Evolutionary conservation across 2,113 vertebrate genomes (phyloP).

Genomic region (Cebus imitator): DNA sequence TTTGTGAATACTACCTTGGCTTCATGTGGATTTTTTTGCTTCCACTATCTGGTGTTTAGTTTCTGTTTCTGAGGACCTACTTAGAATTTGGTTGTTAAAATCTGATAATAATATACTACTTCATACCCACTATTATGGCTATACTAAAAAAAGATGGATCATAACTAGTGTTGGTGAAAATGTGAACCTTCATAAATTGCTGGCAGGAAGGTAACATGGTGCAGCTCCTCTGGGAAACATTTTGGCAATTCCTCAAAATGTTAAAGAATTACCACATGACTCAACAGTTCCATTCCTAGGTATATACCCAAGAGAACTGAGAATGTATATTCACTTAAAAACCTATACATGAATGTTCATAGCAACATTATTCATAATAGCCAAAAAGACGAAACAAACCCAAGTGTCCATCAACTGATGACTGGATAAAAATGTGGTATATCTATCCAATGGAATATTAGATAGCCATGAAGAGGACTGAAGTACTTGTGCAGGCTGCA

Average conservation of each 20-base stretch:
- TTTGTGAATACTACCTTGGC: background rate
- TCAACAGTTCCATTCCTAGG: background rate
- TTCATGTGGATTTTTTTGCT: background rate
- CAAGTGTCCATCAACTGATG: background rate
- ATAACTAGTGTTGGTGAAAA: background rate
- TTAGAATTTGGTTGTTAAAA: background rate
- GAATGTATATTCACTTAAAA: background rate
- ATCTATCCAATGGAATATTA: background rate
- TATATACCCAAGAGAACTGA: background rate
- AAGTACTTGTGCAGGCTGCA: background rate
- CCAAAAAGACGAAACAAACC: background rate
- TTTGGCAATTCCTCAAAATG: background rate
- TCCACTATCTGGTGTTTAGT: background rate
- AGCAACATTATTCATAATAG: background rate
- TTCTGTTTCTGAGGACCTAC: background rate
- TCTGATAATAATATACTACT: background rate
- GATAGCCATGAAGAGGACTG: background rate
- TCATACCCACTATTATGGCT: background rate
- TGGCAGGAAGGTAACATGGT: background rate
- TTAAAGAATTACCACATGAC: background rate
- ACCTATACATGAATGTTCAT: background rate
- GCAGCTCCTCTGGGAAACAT: background rate
- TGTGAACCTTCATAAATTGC: background rate
- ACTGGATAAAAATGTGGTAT: background rate
- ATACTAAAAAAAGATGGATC: background rate